Conservation (phyloP, 53 echinoderm and acorn worm species). For the Glandiceps talaboti region DNA sequence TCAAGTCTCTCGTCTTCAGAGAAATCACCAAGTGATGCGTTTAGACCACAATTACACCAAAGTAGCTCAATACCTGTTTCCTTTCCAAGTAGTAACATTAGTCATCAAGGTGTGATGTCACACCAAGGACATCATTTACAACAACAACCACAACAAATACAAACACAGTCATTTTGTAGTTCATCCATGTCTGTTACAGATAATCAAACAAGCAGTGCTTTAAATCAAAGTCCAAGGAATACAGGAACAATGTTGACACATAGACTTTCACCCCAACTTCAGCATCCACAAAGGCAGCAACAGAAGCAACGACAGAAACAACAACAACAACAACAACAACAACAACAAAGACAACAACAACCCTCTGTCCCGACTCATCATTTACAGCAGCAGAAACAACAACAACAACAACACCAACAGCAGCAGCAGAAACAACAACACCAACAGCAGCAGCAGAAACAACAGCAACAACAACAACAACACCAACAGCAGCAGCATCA, state of each 20-base stretch:
- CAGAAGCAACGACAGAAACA: not conserved
- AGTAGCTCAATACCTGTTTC: too few relatives aligned
- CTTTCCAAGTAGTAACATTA: too few relatives aligned
- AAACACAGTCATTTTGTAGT: slow-evolving; percentile 12
- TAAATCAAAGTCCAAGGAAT: not conserved
- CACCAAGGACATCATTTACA: slow-evolving; percentile 12
- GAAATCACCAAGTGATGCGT: too few relatives aligned
- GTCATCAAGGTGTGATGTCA: not conserved
- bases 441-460: not conserved
- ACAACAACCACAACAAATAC: slow-evolving; percentile 15
- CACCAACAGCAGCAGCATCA: not conserved
- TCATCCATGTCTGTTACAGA: not conserved
- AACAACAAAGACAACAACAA: not conserved
- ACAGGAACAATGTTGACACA: not conserved
- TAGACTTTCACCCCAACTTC: not conserved
- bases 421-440: not conserved
- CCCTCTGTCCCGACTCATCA: not conserved
- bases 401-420: not conserved
- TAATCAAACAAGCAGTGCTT: not conserved
- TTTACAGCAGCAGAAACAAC: not conserved
- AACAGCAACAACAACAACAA: not conserved
- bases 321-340: too few relatives aligned
- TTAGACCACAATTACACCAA: too few relatives aligned
- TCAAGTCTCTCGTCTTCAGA: too few relatives aligned
- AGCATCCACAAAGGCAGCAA: not conserved